Evolutionary conservation across 2,888 invertebrate species (phyloP).

Genomic region (Oeneis ivallda): DNA sequence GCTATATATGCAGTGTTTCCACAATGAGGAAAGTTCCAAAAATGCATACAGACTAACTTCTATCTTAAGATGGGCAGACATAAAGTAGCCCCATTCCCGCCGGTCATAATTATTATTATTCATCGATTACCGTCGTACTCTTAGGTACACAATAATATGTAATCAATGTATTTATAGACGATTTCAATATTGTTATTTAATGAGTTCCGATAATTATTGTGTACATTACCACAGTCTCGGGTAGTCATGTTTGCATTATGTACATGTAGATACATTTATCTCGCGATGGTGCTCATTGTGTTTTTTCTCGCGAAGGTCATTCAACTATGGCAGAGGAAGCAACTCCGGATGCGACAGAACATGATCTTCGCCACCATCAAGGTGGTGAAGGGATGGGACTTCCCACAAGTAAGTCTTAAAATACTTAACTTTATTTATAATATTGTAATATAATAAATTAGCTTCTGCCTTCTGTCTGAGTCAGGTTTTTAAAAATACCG

Average conservation of each 20-base stretch:
- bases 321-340: conserved; percentile 97
- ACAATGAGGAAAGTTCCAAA: too few species aligned
- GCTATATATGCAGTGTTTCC: too few species aligned
- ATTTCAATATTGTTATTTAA: conserved; percentile 16
- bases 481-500: too few species aligned
- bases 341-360: conserved; percentile 95
- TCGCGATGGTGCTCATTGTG: conserved; percentile 27
- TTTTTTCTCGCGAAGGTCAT: conserved; percentile 78
- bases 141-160: conserved; percentile 1
- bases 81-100: too few species aligned
- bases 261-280: conserved; percentile 31
- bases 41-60: too few species aligned
- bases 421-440: too few species aligned
- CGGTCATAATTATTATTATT: not conserved
- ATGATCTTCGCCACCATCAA: conserved; percentile 99
- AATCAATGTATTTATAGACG: conserved; percentile 19
- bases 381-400: conserved; percentile 94
- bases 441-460: too few species aligned
- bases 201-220: conserved; percentile 25
- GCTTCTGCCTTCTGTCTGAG: too few species aligned
- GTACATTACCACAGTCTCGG: conserved; percentile 19
- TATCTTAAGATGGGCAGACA: too few species aligned
- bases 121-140: not conserved
- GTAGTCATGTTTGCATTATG: conserved; percentile 34
- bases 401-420: conserved; percentile 83